Conservation (phyloP, 2,113 vertebrate genomes). For the Petrocephalus zakoni region DNA sequence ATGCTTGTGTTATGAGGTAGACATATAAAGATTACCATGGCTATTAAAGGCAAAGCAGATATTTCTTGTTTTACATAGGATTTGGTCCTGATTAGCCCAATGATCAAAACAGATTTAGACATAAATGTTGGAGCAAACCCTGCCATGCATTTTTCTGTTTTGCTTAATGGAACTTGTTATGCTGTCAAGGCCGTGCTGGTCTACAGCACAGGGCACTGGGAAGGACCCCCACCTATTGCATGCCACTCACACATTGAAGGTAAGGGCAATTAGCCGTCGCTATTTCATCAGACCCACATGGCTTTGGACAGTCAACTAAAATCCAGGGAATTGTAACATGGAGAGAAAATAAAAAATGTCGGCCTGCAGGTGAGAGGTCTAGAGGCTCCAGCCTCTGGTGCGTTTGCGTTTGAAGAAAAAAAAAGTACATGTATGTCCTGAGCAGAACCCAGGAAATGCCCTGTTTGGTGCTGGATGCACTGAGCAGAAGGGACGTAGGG, state of each 20-base stretch:
- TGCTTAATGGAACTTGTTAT: not conserved
- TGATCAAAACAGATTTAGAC: conserved; percentile 16
- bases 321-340: not conserved
- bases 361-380: not conserved
- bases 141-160: not conserved
- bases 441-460: not conserved
- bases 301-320: not conserved
- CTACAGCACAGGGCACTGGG: not conserved
- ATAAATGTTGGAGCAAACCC: conserved; percentile 1
- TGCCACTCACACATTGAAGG: not conserved
- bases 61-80: conserved; percentile 23
- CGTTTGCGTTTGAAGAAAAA: not conserved
- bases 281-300: not conserved
- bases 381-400: not conserved
- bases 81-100: conserved; percentile 21
- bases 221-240: not conserved
- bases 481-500: not conserved
- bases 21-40: conserved; percentile 34
- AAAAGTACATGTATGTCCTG: not conserved
- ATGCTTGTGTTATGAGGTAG: conserved; percentile 36
- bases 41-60: conserved; percentile 25
- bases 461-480: not conserved
- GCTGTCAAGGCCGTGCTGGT: not conserved
- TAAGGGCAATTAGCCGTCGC: not conserved
- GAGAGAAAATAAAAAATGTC: not conserved